Evolutionary conservation across 2,888 invertebrate genomes (phyloP), one percentile per base, ranked within the genome.

Genomic region (Drosophila siamana): DNA sequence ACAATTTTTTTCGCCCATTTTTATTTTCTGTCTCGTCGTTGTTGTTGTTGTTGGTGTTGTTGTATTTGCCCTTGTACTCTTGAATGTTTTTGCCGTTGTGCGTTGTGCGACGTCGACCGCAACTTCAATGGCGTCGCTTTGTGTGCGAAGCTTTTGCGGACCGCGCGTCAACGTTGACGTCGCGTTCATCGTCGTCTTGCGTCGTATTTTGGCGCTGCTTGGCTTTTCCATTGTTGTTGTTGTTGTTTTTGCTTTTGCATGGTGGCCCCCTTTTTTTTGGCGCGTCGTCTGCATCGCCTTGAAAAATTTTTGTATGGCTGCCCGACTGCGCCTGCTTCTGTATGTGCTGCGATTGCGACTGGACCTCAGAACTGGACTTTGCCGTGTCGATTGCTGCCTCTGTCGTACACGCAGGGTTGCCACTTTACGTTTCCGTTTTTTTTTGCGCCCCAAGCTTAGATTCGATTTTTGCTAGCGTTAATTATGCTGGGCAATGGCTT

Each of bases 31-130:
- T 82, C 73, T 76, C 86, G 51, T 36, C 66, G 74, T 57, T 8
- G 22, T 24, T 24, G 36, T 24, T 24, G 55, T 11, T 43, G 52
- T 59, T 63, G n/a, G n/a, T 84, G 74, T 71, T 87, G 65, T 88
- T 83, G 88, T 77, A 77, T 74, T 84, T 83, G 88, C 86, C 89
- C 88, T 85, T 85, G 89, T 84, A 88, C 86, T 86, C 76, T 85
- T 86, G 73, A 84, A 69, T 82, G 64, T 82, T 66, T 71, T 75
- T 76, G 64, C 61, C 55, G 68, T 63, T 80, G 68, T 80, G 63
- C 60, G 80, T 77, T 62, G 57, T 26, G 26, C 67, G 66, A 70
- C 60, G 63, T 48, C 81, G 87, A 83, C 84, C 89, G 69, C 84
- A 89, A 89, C 89, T 89, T 85, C 80, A 76, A 82, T 74, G 82